Conservation (phyloP, 2,797 vertebrate species). For the Danionella dracula region DNA sequence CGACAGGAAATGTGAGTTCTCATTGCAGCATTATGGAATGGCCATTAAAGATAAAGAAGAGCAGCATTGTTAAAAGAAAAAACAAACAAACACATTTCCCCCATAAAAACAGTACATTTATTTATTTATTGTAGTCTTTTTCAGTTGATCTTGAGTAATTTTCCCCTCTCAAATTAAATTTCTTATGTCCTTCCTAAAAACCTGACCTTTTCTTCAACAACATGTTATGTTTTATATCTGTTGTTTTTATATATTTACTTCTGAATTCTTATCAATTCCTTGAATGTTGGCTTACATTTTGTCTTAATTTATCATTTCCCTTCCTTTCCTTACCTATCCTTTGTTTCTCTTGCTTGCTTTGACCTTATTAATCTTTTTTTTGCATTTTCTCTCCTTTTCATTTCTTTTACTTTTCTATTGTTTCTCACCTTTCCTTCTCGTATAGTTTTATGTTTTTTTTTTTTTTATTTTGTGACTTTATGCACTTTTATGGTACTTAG, state of each 20-base stretch:
- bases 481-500: not conserved
- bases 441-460: not conserved
- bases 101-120: not conserved
- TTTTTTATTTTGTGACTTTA: too few species aligned
- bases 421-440: too few species aligned
- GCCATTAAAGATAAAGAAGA: not conserved
- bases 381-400: not conserved
- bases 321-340: not conserved
- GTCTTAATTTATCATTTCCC: too few species aligned
- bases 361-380: not conserved
- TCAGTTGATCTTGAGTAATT: too few species aligned
- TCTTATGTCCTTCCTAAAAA: not conserved
- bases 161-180: not conserved
- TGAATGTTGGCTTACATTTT: too few species aligned
- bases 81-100: not conserved
- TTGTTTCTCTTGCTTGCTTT: not conserved
- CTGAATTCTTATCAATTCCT: not conserved
- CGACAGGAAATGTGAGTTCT: not conserved
- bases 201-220: not conserved
- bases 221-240: too few species aligned
- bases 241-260: not conserved
- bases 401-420: not conserved
- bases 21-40: conserved; percentile 5
- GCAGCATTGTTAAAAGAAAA: conserved; percentile 17
- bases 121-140: too few species aligned